Evolutionary conservation across 1,140 invertebrate genomes (phyloP), one percentile per base, ranked within the genome.

Genomic region (Heliothis virescens): DNA sequence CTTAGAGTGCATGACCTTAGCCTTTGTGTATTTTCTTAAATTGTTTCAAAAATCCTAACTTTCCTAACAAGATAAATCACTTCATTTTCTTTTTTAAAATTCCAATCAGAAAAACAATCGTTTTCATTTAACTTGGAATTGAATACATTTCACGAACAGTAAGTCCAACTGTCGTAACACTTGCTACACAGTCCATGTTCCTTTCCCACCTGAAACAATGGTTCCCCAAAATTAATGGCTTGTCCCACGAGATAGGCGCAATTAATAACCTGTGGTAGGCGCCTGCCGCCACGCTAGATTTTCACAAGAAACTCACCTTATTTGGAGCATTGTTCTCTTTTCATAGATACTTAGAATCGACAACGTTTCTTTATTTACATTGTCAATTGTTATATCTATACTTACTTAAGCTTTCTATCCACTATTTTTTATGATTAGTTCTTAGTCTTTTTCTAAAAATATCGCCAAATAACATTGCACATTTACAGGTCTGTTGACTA

Each of bases 201-300:
- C 41, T 11, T 78, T 78, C 75, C 69, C 75, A 78, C 7, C 13
- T 26, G 13, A 18, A 18, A 78, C 63, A 78, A 78, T 78, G 75
- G 85, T 88, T 91, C 89, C 75, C 86, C 88, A 89, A 87, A 90
- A 92, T 93, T 90, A 90, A 86, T 60, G 16, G 50, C 57, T 59
- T 77, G 62, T 92, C 92, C 91, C 83, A 90, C 92, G 88, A 85
- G 83, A 71, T 79, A 82, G 83, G 69, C 84, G 53, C 80, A 82
- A 92, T 91, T 92, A 91, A 91, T 85, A 90, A 87, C 85, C 84
- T 87, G 84, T 83, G 82, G n/a, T 82, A 82, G 41, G 16, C 80
- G 86, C 84, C 78, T 82, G 79, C 79, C 77, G 83, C 84, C 85
- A 78, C 82, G 62, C 84, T 76, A 65, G 50, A 80, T 82, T 90